Percentiles rank a stretch among this genome's conserved stretches.
Evolutionary conservation across 2,797 vertebrate species (phyloP).

Genomic region (Varecia variegata): DNA sequence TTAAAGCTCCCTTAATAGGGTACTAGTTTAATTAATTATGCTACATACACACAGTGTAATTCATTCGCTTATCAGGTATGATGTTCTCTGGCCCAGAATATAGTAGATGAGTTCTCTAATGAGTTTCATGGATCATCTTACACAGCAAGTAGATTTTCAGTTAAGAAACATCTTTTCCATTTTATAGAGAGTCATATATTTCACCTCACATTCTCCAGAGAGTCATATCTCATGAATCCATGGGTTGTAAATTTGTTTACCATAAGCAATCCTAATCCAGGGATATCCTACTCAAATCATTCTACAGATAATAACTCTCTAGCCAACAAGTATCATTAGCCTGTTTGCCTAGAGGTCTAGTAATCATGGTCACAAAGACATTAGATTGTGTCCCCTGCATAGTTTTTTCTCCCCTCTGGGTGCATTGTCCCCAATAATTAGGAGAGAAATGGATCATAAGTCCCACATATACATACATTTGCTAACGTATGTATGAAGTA

Average conservation of each 20-base stretch:
- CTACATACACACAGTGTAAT: background rate
- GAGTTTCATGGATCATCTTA: background rate
- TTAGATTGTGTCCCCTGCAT: background rate
- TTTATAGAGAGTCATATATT: background rate
- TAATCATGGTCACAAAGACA: background rate
- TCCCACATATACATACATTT: background rate
- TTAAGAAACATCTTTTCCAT: background rate
- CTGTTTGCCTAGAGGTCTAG: background rate
- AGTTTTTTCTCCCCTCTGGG: background rate
- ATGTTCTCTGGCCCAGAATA: background rate
- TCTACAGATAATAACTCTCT: background rate
- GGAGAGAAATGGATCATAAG: background rate
- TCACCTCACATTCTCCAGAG: background rate
- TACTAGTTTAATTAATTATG: background rate
- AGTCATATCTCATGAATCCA: background rate
- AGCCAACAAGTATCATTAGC: background rate
- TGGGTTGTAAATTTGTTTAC: background rate
- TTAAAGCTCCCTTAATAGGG: background rate
- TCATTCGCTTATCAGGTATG: background rate
- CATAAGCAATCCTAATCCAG: background rate
- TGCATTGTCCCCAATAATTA: background rate
- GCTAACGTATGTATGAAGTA: background rate
- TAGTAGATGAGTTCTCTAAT: background rate
- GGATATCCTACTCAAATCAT: background rate
- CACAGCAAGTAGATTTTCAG: background rate